Percentiles rank a stretch among this genome's conserved stretches.
phyloP scores from a whole-genome alignment of 2,113 vertebrate species.

The Riparia riparia region DNA sequence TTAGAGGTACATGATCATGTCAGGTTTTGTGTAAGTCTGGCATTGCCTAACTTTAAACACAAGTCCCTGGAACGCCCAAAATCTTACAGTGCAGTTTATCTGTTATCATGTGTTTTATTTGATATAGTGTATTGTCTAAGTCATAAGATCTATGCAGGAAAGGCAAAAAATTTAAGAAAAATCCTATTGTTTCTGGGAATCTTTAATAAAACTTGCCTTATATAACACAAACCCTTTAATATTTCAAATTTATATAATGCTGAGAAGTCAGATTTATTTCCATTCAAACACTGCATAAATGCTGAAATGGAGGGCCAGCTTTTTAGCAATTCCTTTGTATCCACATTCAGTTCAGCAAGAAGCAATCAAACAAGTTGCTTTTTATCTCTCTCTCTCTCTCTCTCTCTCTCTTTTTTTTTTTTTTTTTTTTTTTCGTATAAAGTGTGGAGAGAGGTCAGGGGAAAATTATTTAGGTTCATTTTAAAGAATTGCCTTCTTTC shows the following conservation, averaged over 20 bases:
- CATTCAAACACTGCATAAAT: background rate
- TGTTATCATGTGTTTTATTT: background rate
- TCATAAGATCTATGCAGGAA: fast-evolving
- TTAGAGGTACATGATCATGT: background rate
- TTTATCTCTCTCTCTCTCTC: background rate
- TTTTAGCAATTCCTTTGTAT: background rate
- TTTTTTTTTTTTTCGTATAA: background rate
- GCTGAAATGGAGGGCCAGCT: background rate
- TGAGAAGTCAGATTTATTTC: background rate
- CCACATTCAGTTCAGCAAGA: background rate
- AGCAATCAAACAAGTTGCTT: slow-evolving; percentile 10
- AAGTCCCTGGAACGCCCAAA: background rate
- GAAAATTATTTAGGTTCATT: slow-evolving; percentile 37
- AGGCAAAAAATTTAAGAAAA: background rate
- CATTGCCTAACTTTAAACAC: background rate
- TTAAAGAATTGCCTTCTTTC: slow-evolving; percentile 44
- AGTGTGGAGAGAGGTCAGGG: background rate
- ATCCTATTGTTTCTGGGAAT: background rate
- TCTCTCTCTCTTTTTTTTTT: background rate
- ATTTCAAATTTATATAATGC: background rate
- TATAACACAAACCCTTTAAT: background rate
- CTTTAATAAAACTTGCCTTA: background rate
- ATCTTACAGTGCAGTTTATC: background rate
- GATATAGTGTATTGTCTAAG: background rate
- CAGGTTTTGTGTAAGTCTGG: background rate